phyloP scores from a whole-genome alignment of 2,888 invertebrate species.

The Bembecia ichneumoniformis region DNA sequence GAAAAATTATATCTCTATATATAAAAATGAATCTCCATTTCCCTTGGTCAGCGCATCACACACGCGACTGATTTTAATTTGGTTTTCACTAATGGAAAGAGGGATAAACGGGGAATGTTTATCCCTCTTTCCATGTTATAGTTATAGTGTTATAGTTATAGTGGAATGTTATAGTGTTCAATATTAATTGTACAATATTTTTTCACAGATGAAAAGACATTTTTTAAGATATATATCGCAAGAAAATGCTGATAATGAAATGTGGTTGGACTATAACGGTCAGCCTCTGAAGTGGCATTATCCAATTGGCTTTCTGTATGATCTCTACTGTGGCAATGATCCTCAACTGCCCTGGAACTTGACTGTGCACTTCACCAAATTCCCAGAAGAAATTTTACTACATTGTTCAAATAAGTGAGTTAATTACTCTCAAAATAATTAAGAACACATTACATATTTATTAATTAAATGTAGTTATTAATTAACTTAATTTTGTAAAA shows the following conservation, averaged over 20 bases:
- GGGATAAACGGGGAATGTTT: too few species aligned
- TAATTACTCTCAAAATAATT: neutral
- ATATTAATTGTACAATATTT: too few species aligned
- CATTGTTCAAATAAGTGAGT: slow-evolving; percentile 86
- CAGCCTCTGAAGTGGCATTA: slow-evolving; percentile 92
- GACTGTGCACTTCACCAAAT: slow-evolving; percentile 94
- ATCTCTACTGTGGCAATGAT: slow-evolving; percentile 79
- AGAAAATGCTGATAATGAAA: slow-evolving; percentile 86
- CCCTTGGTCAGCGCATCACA: too few species aligned
- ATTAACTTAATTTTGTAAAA: neutral
- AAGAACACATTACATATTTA: neutral
- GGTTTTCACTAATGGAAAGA: too few species aligned
- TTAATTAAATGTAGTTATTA: neutral
- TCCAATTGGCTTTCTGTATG: slow-evolving; percentile 93
- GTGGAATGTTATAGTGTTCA: too few species aligned
- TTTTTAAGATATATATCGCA: slow-evolving; percentile 86
- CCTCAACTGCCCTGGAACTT: slow-evolving; percentile 91
- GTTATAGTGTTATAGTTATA: too few species aligned
- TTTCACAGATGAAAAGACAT: slow-evolving; percentile 85
- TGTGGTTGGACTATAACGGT: slow-evolving; percentile 96
- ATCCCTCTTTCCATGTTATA: too few species aligned
- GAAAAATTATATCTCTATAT: too few species aligned
- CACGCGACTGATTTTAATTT: too few species aligned
- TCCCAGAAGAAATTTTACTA: slow-evolving; percentile 91
- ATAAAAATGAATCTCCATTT: too few species aligned